phyloP scores from a whole-genome alignment of 2,113 vertebrate species.

The Xyliphius kryptos region DNA sequence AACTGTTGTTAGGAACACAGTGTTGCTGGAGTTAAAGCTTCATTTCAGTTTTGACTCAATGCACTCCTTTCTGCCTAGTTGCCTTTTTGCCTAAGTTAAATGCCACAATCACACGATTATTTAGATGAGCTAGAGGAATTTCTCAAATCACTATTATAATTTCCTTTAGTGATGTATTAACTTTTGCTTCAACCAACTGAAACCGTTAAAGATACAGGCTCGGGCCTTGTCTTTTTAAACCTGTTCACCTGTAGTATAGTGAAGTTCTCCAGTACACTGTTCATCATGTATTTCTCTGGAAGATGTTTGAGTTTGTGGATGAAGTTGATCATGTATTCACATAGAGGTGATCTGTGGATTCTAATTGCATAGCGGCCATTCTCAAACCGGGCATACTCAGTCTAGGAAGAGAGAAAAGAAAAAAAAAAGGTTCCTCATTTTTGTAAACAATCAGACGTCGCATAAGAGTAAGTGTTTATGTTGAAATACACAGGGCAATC shows the following conservation, averaged over 20 bases:
- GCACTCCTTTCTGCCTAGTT: conserved; percentile 8
- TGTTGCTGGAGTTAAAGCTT: conserved; percentile 50
- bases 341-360: conserved; percentile 89
- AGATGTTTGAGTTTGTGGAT: too few species aligned
- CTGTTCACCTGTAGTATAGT: conserved; percentile 85
- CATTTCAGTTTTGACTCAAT: conserved; percentile 36
- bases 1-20: conserved; percentile 46
- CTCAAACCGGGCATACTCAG: conserved; percentile 86
- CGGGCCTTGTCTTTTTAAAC: too few species aligned
- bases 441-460: conserved; percentile 6
- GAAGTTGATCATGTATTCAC: too few species aligned
- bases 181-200: neutral
- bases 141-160: conserved; percentile 6
- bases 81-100: conserved; percentile 17
- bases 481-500: conserved; percentile 1
- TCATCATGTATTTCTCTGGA: too few species aligned
- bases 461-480: conserved; percentile 6
- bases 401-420: conserved; percentile 61
- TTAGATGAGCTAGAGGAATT: conserved; percentile 24
- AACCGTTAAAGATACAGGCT: too few species aligned
- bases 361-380: conserved; percentile 83
- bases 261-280: conserved; percentile 97
- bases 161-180: neutral
- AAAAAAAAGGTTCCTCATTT: conserved; percentile 12
- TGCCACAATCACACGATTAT: conserved; percentile 20